phyloP scores from a whole-genome alignment of 2,797 vertebrate genomes.

The Cyprinella venusta region DNA sequence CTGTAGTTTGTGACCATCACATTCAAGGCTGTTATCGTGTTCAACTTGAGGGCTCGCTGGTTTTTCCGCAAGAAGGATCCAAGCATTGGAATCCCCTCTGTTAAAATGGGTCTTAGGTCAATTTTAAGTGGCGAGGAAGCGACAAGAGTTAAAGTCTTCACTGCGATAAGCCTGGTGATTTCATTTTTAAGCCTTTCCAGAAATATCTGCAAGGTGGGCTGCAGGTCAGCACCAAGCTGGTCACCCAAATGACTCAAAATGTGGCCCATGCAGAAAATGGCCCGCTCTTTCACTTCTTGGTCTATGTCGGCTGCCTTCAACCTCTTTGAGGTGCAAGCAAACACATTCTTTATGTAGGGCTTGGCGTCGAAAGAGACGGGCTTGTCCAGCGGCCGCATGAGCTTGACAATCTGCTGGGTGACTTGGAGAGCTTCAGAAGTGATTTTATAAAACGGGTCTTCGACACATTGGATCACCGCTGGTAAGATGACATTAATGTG shows the following conservation, averaged over 20 bases:
- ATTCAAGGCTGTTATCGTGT: constrained; percentile 83
- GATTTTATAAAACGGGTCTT: constrained; percentile 93
- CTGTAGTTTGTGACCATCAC: constrained; percentile 85
- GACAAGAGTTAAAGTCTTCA: constrained; percentile 85
- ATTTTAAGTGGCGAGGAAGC: constrained; percentile 83
- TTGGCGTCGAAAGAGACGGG: constrained; percentile 77
- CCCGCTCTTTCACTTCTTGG: constrained; percentile 95
- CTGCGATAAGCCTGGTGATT: constrained; percentile 89
- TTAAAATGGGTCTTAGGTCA: constrained; percentile 84
- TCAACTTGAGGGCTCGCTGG: constrained; percentile 87
- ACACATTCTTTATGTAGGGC: constrained; percentile 83
- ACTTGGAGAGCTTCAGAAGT: constrained; percentile 91
- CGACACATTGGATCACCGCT: constrained; percentile 84
- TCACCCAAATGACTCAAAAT: constrained; percentile 88
- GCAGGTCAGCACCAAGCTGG: constrained; percentile 81
- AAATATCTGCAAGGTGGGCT: constrained; percentile 84
- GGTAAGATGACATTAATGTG: constrained; percentile 86
- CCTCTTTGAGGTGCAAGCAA: constrained; percentile 81
- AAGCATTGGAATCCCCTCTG: constrained; percentile 83
- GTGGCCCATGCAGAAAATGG: constrained; percentile 92
- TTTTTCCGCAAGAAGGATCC: constrained; percentile 94
- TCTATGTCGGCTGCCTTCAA: constrained; percentile 93
- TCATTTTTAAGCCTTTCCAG: constrained; percentile 92
- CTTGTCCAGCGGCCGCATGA: constrained; percentile 83
- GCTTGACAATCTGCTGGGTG: constrained; percentile 87